Base-by-base conservation (phyloP, 2,888 invertebrate species). In the Eristalinus sepulchralis region DNA sequence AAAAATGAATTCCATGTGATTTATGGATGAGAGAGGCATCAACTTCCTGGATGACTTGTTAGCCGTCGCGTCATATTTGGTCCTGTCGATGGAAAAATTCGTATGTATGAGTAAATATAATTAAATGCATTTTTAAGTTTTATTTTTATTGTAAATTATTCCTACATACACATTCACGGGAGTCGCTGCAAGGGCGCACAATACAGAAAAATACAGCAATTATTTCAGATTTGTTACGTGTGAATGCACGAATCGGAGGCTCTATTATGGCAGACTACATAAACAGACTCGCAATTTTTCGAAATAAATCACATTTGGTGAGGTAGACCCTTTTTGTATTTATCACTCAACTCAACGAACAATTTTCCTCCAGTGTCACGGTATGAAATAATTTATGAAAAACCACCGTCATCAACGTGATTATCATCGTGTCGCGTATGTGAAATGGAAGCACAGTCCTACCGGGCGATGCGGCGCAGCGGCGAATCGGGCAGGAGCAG, bases 11-110 rank as follows among this genome's bases (percentile, higher is more conserved):
- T 88, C 85, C 88, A 83, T 90, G 90, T 91, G 91, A 91, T 91
- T 92, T 91, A 91, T 91, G 90, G 89, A 91, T 91, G 89, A 89
- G 89, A 80, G 79, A 89, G 90, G 90, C 91, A 91, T 91, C 90
- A 89, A 90, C 90, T 91, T 92, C 92, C 91, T 90, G 91, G 85
- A 79, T 76, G 88, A 86, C 88, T 88, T 88, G 83, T 76, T 87
- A 73, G 76, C 72, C 76, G 57, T 67, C 64, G 36, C 76, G 57
- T 80, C 82, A 83, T 83, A 79, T 67, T 79, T 78, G 64, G 86
- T 20, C 78, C 83, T 86, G 79, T 78, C 75, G 39, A 83, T 63
- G 83, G 73, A 1, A 27, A 47, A 47, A 47, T 17, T 47, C 17
- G 17, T 47, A 55, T 59, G 33, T 53, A 53, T 62, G 62, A 34